Percentiles rank a stretch among this genome's conserved stretches.
Conservation (phyloP, 2,888 invertebrate species). For the Drosophila quinaria region DNA sequence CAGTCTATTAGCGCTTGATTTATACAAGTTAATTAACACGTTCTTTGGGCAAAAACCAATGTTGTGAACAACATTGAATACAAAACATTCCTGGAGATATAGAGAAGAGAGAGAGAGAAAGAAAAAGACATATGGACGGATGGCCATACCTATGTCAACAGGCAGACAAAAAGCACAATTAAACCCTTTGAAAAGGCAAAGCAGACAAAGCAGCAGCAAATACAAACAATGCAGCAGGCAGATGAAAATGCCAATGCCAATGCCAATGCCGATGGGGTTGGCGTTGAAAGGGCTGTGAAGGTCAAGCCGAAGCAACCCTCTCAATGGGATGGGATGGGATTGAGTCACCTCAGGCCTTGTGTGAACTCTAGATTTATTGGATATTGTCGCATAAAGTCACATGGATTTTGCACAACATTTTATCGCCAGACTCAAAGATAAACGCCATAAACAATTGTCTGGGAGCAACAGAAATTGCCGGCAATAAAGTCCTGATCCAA, state of each 20-base stretch:
- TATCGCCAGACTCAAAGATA: constrained; percentile 74
- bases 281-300: constrained; percentile 52
- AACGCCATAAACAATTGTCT: constrained; percentile 76
- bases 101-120: neutral
- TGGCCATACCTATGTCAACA: constrained; percentile 72
- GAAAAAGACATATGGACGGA: constrained; percentile 38
- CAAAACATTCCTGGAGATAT: neutral
- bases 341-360: constrained; percentile 28
- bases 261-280: constrained; percentile 24
- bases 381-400: constrained; percentile 77
- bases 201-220: constrained; percentile 64
- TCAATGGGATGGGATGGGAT: neutral
- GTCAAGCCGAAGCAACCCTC: constrained; percentile 48
- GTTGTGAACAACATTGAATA: constrained; percentile 22
- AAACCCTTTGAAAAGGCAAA: constrained; percentile 69
- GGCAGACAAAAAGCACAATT: constrained; percentile 73
- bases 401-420: constrained; percentile 72
- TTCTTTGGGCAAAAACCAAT: constrained; percentile 54
- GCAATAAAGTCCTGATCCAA: constrained; percentile 31
- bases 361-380: constrained; percentile 77
- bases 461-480: constrained; percentile 43
- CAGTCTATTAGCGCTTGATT: constrained; percentile 67
- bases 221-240: constrained; percentile 52
- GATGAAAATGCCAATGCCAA: neutral
- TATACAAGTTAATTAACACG: constrained; percentile 80